Evolutionary conservation across 2,113 vertebrate species (phyloP).

Genomic region (Lepisosteus oculatus): DNA sequence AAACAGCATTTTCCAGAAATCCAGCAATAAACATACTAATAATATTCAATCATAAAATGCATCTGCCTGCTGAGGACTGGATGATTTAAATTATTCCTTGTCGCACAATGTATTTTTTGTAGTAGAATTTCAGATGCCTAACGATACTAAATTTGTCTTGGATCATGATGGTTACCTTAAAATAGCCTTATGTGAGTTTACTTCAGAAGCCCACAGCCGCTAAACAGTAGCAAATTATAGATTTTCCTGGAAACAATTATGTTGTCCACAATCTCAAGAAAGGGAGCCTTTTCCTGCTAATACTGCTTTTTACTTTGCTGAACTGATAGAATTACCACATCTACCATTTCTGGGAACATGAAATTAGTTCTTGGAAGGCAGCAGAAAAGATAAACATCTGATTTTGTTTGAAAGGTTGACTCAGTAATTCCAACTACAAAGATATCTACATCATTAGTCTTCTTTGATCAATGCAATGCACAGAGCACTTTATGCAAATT

Average conservation of each 20-base stretch:
- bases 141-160: background rate
- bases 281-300: slow-evolving; percentile 19
- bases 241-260: slow-evolving; percentile 18
- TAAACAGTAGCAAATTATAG: background rate
- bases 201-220: background rate
- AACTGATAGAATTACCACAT: slow-evolving; percentile 44
- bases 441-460: slow-evolving; percentile 41
- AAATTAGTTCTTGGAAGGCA: slow-evolving; percentile 52
- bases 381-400: slow-evolving; percentile 32
- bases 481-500: no score
- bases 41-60: no score
- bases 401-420: slow-evolving; percentile 42
- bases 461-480: no score
- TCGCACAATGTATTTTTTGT: no score
- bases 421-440: slow-evolving; percentile 30
- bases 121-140: background rate
- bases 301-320: slow-evolving; percentile 20
- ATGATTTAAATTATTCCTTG: no score
- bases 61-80: no score
- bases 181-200: background rate
- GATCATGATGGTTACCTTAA: background rate
- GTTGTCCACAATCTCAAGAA: background rate
- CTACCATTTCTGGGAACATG: slow-evolving; percentile 49
- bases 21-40: no score
- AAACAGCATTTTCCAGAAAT: no score